Conservation (phyloP, 1,140 invertebrate species). For the Eufriesea mexicana region DNA sequence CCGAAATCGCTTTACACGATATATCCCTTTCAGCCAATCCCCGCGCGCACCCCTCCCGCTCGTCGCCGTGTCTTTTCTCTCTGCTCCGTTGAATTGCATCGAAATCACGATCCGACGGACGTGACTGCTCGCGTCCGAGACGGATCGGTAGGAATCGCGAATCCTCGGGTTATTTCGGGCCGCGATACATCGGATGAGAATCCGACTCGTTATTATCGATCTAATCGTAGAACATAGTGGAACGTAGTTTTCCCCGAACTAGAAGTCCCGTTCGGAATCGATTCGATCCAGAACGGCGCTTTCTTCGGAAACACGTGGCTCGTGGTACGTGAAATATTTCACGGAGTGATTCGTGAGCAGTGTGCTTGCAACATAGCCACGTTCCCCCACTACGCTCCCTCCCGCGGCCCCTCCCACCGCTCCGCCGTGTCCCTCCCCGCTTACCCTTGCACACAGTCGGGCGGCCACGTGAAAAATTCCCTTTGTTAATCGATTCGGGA, state of each 20-base stretch:
- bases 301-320: conserved; percentile 38
- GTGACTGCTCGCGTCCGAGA: not conserved
- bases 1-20: conserved; percentile 42
- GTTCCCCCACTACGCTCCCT: too few species aligned
- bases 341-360: conserved; percentile 30
- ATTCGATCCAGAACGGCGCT: conserved; percentile 11
- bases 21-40: not conserved
- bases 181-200: not conserved
- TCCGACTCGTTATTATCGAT: not conserved
- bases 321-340: conserved; percentile 34
- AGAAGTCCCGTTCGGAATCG: not conserved
- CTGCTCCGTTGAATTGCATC: conserved; percentile 13
- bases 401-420: too few species aligned
- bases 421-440: too few species aligned
- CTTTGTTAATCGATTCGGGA: conserved; percentile 51
- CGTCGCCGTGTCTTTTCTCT: not conserved
- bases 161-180: not conserved
- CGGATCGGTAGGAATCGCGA: not conserved
- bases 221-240: not conserved
- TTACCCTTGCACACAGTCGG: too few species aligned
- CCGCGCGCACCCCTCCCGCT: not conserved
- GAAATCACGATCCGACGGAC: conserved; percentile 3
- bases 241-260: not conserved
- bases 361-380: conserved; percentile 13
- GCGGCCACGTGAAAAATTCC: conserved; percentile 35